Evolutionary conservation across 2,797 vertebrate genomes (phyloP).

Genomic region (Carcharodon carcharias): DNA sequence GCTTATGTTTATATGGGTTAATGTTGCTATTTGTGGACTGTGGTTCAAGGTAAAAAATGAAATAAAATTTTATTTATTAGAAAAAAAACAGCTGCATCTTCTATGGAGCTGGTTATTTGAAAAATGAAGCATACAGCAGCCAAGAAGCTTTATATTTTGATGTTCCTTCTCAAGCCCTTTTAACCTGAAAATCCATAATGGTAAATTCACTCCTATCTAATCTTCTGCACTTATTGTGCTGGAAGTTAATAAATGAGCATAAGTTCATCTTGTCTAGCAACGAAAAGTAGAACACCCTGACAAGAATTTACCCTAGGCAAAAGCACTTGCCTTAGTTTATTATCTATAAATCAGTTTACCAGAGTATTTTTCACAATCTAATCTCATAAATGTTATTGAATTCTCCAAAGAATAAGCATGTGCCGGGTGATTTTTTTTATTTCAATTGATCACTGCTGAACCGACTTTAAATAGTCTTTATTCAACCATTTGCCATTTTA

Average conservation of each 20-base stretch:
- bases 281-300: constrained; percentile 25
- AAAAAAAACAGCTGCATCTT: background rate
- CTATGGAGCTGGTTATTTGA: background rate
- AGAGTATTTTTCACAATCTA: constrained; percentile 33
- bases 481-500: constrained; percentile 16
- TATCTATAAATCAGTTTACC: constrained; percentile 35
- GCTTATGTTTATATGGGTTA: background rate
- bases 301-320: constrained; percentile 31
- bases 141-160: background rate
- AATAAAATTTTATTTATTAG: background rate
- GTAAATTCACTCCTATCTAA: constrained; percentile 32
- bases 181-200: constrained; percentile 22
- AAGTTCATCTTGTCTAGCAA: constrained; percentile 32
- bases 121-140: background rate
- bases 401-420: constrained; percentile 31
- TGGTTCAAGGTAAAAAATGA: constrained; percentile 2
- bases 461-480: constrained; percentile 29
- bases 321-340: constrained; percentile 29
- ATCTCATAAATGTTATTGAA: constrained; percentile 38
- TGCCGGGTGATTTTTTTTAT: constrained; percentile 11
- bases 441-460: constrained; percentile 37
- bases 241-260: constrained; percentile 37
- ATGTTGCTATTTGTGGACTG: background rate
- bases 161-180: background rate
- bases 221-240: constrained; percentile 22